Evolutionary conservation across 2,113 vertebrate species (phyloP), one percentile per base, ranked within the genome.

Genomic region (Corapipo altera): DNA sequence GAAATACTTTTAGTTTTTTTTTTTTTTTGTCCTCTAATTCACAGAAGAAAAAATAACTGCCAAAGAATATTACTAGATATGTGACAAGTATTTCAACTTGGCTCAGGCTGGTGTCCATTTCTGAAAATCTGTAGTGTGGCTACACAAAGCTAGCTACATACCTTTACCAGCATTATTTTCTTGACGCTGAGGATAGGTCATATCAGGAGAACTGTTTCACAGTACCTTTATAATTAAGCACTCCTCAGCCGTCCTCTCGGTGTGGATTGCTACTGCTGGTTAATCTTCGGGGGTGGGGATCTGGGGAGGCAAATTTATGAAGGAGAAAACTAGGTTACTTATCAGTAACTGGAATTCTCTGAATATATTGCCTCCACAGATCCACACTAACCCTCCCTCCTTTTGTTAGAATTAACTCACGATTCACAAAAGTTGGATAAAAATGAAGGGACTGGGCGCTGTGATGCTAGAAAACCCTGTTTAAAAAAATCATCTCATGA

Each of bases 301-400:
- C 95, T 97, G 96, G 89, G 95, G 95, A 97, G 95, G 95, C 95
- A 96, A 97, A 97, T 97, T 97, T 95, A 96, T 97, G 96, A 97
- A 97, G 96, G 96, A 96, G 96, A 97, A 96, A 97, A 97, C 95
- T 97, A 96, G 95, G 95, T 96, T 96, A 96, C 95, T 97, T 96
- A 95, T 93, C 92, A 97, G 96, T 97, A 97, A 97, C 96, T 96
- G 95, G 95, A 97, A 96, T 97, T 97, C 95, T 96, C 96, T 95
- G 96, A 96, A 95, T 96, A 96, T 96, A 97, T 96, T 97, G 95
- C 96, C 95, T 97, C 96, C 95, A 96, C 96, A 96, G 96, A 96
- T 97, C 95, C 96, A 96, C 96, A 97, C 91, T 96, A 96, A 97
- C 96, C 92, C 95, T 96, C 95, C 96, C 95, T 97, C 95, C 96